phyloP scores from a whole-genome alignment of 2,888 invertebrate species.

The Adineta ricciae region DNA sequence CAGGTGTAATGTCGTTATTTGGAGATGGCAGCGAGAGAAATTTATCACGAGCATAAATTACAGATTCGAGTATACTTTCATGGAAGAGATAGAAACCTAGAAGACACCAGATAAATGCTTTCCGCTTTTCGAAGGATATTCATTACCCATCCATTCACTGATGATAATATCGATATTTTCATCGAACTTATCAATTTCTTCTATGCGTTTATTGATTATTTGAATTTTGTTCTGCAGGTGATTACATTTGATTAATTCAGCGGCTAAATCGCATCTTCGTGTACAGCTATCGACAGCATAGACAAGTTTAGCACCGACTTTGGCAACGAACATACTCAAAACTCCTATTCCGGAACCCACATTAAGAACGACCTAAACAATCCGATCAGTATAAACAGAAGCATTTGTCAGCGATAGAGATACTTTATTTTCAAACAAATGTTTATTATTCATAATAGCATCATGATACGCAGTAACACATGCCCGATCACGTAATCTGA shows the following conservation, averaged over 20 bases:
- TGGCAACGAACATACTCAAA: constrained; percentile 45
- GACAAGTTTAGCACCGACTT: constrained; percentile 44
- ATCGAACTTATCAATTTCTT: constrained; percentile 41
- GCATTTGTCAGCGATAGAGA: not conserved
- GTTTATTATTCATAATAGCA: constrained; percentile 44
- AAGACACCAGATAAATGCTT: not conserved
- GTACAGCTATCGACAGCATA: constrained; percentile 46
- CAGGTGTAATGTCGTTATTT: not conserved
- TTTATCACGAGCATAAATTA: constrained; percentile 44
- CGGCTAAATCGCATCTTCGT: constrained; percentile 39
- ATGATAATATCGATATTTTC: constrained; percentile 45
- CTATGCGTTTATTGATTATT: constrained; percentile 42
- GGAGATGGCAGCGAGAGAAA: constrained; percentile 37
- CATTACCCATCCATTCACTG: constrained; percentile 51
- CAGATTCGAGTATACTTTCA: constrained; percentile 47
- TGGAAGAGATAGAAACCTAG: constrained; percentile 48
- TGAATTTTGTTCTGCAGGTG: constrained; percentile 39
- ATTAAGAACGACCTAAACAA: constrained; percentile 51
- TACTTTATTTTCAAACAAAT: constrained; percentile 41
- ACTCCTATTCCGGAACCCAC: constrained; percentile 49
- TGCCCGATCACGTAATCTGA: constrained; percentile 47
- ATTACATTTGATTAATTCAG: constrained; percentile 42
- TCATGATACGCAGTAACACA: constrained; percentile 44
- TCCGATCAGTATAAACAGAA: not conserved
- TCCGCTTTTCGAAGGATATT: not conserved